Evolutionary conservation across 1,140 invertebrate species (phyloP), one percentile per base, ranked within the genome.

Genomic region (Drosophila melanogaster): DNA sequence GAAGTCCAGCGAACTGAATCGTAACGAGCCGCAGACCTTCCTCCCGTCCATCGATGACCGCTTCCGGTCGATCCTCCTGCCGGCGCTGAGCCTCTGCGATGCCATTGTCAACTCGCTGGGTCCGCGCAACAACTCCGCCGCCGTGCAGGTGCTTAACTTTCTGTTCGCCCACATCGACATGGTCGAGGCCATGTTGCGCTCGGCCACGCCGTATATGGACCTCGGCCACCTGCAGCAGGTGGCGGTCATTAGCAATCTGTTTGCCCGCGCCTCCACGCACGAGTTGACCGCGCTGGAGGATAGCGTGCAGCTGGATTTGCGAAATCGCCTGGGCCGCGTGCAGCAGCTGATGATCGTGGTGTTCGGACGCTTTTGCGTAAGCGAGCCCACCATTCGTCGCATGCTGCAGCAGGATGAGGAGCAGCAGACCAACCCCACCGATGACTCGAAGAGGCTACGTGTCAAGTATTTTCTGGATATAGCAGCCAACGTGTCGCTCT

Each of bases 1-100:
- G 24, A 93, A 94, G 46, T 47, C 74, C 12, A 90, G 66, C 41
- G 71, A 81, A 4, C 19, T 77, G 30, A 59, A 55, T 14, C 61
- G 62, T 0, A 58, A 59, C 17, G 24, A 67, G 17, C 37, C 93
- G 4, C 44, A 51, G 26, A 84, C 90, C 14, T 95, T 96, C 79
- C 76, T 96, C 26, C 95, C 95, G 0, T 93, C 94, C 3, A 91
- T 95, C 3, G 93, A 94, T 44, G 92, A 94, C 56, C 93, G 96
- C 57, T 98, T 97, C 92, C 94, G 96, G 55, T 96, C 97, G 84
- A 95, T 98, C 17, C 93, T 98, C 46, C 94, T 97, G 41, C 96
- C 97, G 0, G 95, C 96, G 22, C 90, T 98, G 22, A 94, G 95
- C 72, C 92, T 98, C 3, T 98, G 96, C 91, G 95, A 97, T 86